Conservation (phyloP, 2,888 invertebrate species). For the Stenichneumon culpator region DNA sequence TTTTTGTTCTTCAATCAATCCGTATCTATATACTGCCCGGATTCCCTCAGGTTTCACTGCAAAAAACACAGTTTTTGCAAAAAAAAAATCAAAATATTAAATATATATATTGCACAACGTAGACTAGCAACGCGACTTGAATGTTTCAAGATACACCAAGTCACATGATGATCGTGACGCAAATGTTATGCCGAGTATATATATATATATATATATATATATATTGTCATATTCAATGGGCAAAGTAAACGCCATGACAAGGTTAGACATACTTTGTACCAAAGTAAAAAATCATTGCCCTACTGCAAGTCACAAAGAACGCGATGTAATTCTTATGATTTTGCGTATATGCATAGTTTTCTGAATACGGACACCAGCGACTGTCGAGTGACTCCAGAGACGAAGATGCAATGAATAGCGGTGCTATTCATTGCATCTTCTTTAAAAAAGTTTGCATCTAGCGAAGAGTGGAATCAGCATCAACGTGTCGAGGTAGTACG, state of each 20-base stretch:
- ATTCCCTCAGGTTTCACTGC: background rate
- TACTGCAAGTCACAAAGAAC: conserved; percentile 20
- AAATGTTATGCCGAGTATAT: background rate
- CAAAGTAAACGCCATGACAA: conserved; percentile 43
- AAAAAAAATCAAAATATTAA: no score
- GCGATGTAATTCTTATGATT: conserved; percentile 32
- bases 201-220: no score
- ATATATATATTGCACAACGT: background rate
- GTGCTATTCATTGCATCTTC: no score
- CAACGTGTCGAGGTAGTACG: conserved; percentile 61
- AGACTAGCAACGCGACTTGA: background rate
- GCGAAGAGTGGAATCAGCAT: conserved; percentile 5
- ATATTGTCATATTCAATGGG: background rate
- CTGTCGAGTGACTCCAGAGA: background rate
- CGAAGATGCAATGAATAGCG: conserved; percentile 16
- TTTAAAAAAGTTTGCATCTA: background rate
- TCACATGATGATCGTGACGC: background rate
- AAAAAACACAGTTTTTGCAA: background rate
- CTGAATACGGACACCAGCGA: conserved; percentile 1
- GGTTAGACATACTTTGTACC: conserved; percentile 43
- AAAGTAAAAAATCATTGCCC: conserved; percentile 23
- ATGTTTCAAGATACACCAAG: background rate
- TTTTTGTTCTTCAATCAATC: conserved; percentile 27
- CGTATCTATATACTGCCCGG: background rate
- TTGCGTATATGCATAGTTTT: conserved; percentile 34